Evolutionary conservation across 1,140 invertebrate species (phyloP), one percentile per base, ranked within the genome.

Genomic region (Spodoptera frugiperda): DNA sequence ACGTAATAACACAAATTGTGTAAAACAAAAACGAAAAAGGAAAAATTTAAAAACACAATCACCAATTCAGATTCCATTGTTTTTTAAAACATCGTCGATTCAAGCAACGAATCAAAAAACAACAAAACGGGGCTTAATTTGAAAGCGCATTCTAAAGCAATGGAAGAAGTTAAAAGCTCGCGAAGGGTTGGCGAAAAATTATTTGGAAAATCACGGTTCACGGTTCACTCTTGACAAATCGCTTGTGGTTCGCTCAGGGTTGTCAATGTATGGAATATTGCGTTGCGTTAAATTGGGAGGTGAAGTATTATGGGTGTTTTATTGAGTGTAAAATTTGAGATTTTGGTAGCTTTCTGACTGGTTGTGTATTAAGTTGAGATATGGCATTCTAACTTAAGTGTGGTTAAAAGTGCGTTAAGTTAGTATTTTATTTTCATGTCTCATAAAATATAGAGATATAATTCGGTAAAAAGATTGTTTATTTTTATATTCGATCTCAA

Each of bases 191-290:
- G 72, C 25, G 72, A 75, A 75, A 75, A 75, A 75, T 65, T 75
- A 75, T 75, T 75, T 75, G 59, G 57, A 75, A 63, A 75, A 75
- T 75, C 72, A 75, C 59, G 57, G 72, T 48, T 75, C 57, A 63
- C 44, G 72, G 25, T n/a, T 19, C 48, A 57, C 72, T 63, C 72
- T 74, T 74, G 57, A 74, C 72, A 74, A 74, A 74, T 74, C 15
- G 55, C 72, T 74, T 61, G 57, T 46, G 55, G 57, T 19, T 21
- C n/a, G 10, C 19, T 0, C 25, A 74, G 72, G 72, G 72, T 49
- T 74, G 57, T 25, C 72, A 17, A 12, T 25, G 57, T 61, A 15
- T 33, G 8, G 57, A 8, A 39, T 61, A 17, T 39, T 10, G 57
- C 9, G 14, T 61, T 21, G 19, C 10, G 54, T 25, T 4, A 39